These are phyloP conservation scores for Panagrolaimus sp. DNA, from an alignment of 1,140 invertebrate genomes.

Conservation along the genomic window DNA sequence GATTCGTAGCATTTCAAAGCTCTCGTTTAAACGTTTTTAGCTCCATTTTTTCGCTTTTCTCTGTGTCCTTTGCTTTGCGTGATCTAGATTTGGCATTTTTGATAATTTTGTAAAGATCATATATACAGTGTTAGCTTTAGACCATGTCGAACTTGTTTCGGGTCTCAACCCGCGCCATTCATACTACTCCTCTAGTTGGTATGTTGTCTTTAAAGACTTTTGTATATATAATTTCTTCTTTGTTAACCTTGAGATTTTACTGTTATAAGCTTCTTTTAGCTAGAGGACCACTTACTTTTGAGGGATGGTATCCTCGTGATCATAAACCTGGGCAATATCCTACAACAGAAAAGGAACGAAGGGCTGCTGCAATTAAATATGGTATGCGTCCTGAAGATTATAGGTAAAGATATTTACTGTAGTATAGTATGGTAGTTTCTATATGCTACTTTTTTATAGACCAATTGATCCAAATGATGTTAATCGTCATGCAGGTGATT, in stretches of 20 bases:
- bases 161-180: slow-evolving; percentile 6
- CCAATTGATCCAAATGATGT: slow-evolving; percentile 30
- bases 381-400: slow-evolving; percentile 23
- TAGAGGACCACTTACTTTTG: slow-evolving; percentile 43
- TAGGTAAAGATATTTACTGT: not conserved
- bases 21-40: no score
- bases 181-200: slow-evolving; percentile 11
- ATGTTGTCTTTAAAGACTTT: not conserved
- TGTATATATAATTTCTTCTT: slow-evolving; percentile 14
- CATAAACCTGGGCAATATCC: slow-evolving; percentile 51
- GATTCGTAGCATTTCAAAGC: no score
- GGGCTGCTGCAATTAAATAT: slow-evolving; percentile 49
- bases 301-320: slow-evolving; percentile 52
- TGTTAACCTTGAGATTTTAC: not conserved
- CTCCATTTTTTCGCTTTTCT: no score
- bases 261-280: slow-evolving; percentile 23
- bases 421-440: not conserved
- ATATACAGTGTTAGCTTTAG: not conserved
- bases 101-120: no score
- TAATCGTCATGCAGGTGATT: slow-evolving; percentile 43
- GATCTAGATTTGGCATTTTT: no score
- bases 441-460: slow-evolving; percentile 28
- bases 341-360: slow-evolving; percentile 51
- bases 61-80: no score
- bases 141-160: slow-evolving; percentile 15